Percentiles rank a stretch among this genome's conserved stretches.
Conservation (phyloP, 2,888 invertebrate genomes). For the Harpalus rufipes region DNA sequence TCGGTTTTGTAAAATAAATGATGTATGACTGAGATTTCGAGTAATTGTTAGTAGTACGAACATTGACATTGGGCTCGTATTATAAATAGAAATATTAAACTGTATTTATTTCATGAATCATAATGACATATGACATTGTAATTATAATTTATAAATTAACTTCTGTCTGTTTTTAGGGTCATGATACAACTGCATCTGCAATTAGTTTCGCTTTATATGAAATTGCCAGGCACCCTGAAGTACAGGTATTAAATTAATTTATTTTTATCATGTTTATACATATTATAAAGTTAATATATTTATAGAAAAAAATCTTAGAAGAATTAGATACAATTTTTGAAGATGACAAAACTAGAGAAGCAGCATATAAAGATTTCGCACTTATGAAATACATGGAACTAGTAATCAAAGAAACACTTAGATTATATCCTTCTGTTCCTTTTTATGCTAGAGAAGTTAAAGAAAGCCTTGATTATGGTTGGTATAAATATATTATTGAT, state of each 20-base stretch:
- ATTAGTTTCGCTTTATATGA: constrained; percentile 77
- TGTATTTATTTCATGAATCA: too few relatives aligned
- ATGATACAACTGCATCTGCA: constrained; percentile 78
- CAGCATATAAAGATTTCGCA: constrained; percentile 75
- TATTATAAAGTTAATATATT: not conserved
- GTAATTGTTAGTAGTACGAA: too few relatives aligned
- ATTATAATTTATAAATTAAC: not conserved
- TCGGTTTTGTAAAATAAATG: too few relatives aligned
- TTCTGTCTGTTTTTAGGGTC: constrained; percentile 74
- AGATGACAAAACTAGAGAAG: constrained; percentile 69
- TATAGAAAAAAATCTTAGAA: constrained; percentile 72
- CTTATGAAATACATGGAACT: constrained; percentile 80
- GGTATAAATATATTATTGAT: constrained; percentile 8
- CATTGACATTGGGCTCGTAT: too few relatives aligned
- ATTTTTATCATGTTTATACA: not conserved
- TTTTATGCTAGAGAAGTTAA: constrained; percentile 76
- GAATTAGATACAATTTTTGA: constrained; percentile 75
- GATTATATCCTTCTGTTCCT: constrained; percentile 80
- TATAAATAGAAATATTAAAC: too few relatives aligned
- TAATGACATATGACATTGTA: too few relatives aligned
- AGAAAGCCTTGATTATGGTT: constrained; percentile 74
- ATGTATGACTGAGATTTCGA: too few relatives aligned
- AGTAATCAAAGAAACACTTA: constrained; percentile 79
- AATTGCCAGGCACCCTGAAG: constrained; percentile 76
- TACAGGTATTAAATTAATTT: constrained; percentile 73